These are phyloP conservation scores for Dryobota labecula DNA, from an alignment of 2,888 invertebrate species.

Conservation along the genomic window DNA sequence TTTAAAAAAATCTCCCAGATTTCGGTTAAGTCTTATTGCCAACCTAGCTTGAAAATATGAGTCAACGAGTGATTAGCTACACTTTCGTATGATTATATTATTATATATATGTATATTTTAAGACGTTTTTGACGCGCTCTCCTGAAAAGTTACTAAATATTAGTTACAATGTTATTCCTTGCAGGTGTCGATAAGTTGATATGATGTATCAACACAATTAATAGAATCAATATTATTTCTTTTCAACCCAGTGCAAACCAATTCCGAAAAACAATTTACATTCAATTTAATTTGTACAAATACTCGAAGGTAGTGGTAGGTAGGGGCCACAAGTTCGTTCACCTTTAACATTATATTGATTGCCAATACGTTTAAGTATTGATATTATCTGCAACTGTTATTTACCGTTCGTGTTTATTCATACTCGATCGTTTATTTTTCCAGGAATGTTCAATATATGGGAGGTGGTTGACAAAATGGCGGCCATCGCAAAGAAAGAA, in stretches of 20 bases:
- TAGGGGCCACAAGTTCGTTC: constrained; percentile 30
- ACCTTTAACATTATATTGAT: constrained; percentile 41
- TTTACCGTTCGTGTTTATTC: constrained; percentile 7
- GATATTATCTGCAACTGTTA: constrained; percentile 28
- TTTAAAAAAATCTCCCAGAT: too few species aligned
- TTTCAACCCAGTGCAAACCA: constrained; percentile 18
- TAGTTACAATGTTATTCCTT: too few species aligned
- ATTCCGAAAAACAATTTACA: constrained; percentile 33
- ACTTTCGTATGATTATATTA: too few species aligned
- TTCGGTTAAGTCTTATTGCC: too few species aligned
- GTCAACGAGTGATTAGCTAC: too few species aligned
- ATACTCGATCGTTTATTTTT: constrained; percentile 48
- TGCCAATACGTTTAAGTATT: constrained; percentile 31
- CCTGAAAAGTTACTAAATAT: too few species aligned
- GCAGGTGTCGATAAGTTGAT: too few species aligned
- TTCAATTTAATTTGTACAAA: constrained; percentile 29
- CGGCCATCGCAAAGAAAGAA: constrained; percentile 91
- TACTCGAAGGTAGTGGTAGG: constrained; percentile 3
- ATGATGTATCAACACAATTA: constrained; percentile 12
- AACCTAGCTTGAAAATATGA: too few species aligned
- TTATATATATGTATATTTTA: too few species aligned
- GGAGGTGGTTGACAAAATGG: constrained; percentile 89
- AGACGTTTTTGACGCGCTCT: too few species aligned
- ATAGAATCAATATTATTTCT: constrained; percentile 8
- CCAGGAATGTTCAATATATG: constrained; percentile 92